A percentile compares a stretch with the other conserved stretches of the same genome.
phyloP scores from a whole-genome alignment of 2,113 vertebrate species.

The Blennius ocellaris region DNA sequence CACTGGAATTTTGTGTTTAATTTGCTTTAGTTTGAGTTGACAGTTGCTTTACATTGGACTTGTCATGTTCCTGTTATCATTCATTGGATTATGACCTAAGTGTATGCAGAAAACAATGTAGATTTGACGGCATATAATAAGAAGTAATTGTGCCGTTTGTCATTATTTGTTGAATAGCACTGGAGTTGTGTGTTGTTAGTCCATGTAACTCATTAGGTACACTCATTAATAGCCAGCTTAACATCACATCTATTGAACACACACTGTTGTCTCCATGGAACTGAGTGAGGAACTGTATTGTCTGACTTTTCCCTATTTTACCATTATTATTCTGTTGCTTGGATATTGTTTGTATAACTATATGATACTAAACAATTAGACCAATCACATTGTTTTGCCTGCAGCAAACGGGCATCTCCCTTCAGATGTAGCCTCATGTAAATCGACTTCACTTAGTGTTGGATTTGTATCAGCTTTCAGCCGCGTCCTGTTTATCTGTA shows the following conservation, averaged over 20 bases:
- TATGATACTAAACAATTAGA: not conserved
- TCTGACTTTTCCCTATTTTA: not conserved
- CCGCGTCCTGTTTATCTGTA: constrained; percentile 65
- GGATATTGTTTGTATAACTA: constrained; percentile 7
- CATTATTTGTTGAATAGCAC: not conserved
- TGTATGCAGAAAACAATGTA: not conserved
- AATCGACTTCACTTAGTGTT: too few species aligned
- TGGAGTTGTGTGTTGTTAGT: not conserved
- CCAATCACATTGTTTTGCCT: not conserved
- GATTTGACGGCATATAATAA: not conserved
- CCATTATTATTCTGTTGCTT: constrained; percentile 7
- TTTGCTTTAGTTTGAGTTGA: too few species aligned
- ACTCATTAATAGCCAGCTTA: not conserved
- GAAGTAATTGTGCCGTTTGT: not conserved
- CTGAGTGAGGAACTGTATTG: not conserved
- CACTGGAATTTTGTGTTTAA: too few species aligned
- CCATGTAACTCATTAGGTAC: not conserved
- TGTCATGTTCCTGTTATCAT: constrained; percentile 1
- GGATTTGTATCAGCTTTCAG: constrained; percentile 37
- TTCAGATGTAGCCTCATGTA: constrained; percentile 10
- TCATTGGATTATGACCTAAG: not conserved
- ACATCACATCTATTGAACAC: not conserved
- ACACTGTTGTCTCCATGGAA: not conserved
- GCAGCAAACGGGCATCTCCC: not conserved
- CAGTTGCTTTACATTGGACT: too few species aligned